Evolutionary conservation across 2,888 invertebrate genomes (phyloP), one percentile per base, ranked within the genome.

Genomic region (Polyommatus iphigenia): DNA sequence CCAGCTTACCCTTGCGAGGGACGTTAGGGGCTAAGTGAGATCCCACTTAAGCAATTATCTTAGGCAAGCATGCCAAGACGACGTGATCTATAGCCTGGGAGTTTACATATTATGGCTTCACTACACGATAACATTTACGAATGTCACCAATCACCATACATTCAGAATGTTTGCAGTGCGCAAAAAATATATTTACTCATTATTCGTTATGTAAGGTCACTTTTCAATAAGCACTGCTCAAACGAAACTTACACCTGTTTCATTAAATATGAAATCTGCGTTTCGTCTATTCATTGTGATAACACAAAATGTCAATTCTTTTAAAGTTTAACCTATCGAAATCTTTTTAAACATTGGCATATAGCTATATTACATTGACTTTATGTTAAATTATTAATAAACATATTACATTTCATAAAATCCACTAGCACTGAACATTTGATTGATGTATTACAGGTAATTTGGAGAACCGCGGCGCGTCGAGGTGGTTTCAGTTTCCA

Each of bases 1-100:
- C 82, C 82, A 82, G 79, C 81, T 80, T 78, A 80, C 80, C 81
- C 82, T 81, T 82, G 78, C 77, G 78, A 80, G 81, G 79, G 82
- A 81, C 81, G 78, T 59, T 78, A 36, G 79, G 80, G 82, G 83
- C 82, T 83, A 83, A 83, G 83, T 82, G 83, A 84, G 83, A 84
- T 84, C 82, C 83, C 83, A 85, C 83, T 85, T 84, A 84, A 83
- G 82, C 84, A 83, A 84, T 83, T 83, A 83, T 83, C 84, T 83
- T 76, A 80, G 79, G 78, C 71, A 71, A 81, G 79, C 78, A 81
- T 79, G 77, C 80, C 80, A 81, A 82, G 82, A 81, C 81, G 80
- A 81, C 78, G 79, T 80, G 81, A 81, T 80, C 80, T 82, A 82
- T 78, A 77, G 79, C 79, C 79, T 72, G 76, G 15, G 41, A 78